Evolutionary conservation across 2,113 vertebrate genomes (phyloP).

Genomic region (Oophaga pumilio): DNA sequence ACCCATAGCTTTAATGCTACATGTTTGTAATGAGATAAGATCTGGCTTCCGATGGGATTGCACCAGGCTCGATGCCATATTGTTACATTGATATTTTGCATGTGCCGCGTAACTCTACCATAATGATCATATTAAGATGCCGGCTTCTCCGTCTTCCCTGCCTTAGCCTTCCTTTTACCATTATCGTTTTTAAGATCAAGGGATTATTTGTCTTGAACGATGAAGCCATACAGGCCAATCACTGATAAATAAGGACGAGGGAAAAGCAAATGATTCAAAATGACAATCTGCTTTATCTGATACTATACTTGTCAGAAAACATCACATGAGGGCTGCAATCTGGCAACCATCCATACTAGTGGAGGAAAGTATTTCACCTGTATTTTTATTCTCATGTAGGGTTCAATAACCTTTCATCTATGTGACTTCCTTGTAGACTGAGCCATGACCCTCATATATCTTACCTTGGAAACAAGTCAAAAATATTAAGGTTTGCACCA

Average conservation of each 20-base stretch:
- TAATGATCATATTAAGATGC: not conserved
- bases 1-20: not conserved
- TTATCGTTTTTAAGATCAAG: not conserved
- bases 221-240: not conserved
- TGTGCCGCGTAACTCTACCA: not conserved
- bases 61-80: not conserved
- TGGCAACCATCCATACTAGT: not conserved
- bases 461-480: slow-evolving; percentile 13
- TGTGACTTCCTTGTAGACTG: not conserved
- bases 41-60: not conserved
- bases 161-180: not conserved
- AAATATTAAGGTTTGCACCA: too few species aligned
- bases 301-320: not conserved
- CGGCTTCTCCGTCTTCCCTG: not conserved
- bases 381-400: not conserved
- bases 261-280: not conserved
- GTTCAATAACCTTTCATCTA: not conserved
- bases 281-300: not conserved
- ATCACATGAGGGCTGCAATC: not conserved
- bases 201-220: not conserved
- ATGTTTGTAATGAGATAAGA: not conserved
- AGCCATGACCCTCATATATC: not conserved
- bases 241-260: not conserved
- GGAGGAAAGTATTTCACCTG: not conserved
- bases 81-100: not conserved